Evolutionary conservation across 2,888 invertebrate genomes (phyloP).

Genomic region (Protula sp.): DNA sequence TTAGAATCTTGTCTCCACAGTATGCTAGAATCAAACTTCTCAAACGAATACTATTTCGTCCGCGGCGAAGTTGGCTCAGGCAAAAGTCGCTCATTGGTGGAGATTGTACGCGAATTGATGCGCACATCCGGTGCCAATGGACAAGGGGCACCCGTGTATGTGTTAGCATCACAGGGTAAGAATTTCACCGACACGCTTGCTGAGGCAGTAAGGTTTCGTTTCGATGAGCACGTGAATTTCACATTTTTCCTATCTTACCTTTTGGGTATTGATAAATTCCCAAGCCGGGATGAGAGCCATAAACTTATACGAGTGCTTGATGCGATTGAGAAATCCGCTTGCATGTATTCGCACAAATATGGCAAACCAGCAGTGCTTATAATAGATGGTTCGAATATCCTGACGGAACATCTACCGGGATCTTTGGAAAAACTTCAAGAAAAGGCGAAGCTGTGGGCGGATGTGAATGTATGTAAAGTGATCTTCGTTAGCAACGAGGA

Average conservation of each 20-base stretch:
- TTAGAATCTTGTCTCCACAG: slow-evolving; percentile 4
- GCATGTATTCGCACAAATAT: slow-evolving; percentile 7
- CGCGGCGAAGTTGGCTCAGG: slow-evolving; percentile 24
- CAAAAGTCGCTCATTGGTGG: slow-evolving; percentile 20
- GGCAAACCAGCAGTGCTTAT: slow-evolving; percentile 22
- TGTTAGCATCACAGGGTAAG: slow-evolving; percentile 18
- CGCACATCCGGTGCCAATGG: background rate
- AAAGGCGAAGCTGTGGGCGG: slow-evolving; percentile 30
- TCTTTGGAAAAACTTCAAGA: slow-evolving; percentile 13
- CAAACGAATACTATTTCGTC: slow-evolving; percentile 24
- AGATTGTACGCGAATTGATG: slow-evolving; percentile 18
- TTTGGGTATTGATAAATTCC: background rate
- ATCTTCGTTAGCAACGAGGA: slow-evolving; percentile 24
- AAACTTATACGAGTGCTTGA: slow-evolving; percentile 18
- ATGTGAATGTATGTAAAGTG: slow-evolving; percentile 25
- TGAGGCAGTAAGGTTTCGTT: slow-evolving; percentile 18
- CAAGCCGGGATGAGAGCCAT: background rate
- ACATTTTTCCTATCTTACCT: background rate
- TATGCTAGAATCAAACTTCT: slow-evolving; percentile 9
- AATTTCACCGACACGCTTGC: slow-evolving; percentile 23
- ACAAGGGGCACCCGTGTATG: slow-evolving; percentile 22
- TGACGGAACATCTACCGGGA: slow-evolving; percentile 11
- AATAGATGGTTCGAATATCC: slow-evolving; percentile 19
- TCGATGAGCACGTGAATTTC: slow-evolving; percentile 20
- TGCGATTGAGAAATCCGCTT: slow-evolving; percentile 25